These are phyloP conservation scores for Tribolium castaneum DNA, from an alignment of 1,140 invertebrate species.

Conservation along the genomic window DNA sequence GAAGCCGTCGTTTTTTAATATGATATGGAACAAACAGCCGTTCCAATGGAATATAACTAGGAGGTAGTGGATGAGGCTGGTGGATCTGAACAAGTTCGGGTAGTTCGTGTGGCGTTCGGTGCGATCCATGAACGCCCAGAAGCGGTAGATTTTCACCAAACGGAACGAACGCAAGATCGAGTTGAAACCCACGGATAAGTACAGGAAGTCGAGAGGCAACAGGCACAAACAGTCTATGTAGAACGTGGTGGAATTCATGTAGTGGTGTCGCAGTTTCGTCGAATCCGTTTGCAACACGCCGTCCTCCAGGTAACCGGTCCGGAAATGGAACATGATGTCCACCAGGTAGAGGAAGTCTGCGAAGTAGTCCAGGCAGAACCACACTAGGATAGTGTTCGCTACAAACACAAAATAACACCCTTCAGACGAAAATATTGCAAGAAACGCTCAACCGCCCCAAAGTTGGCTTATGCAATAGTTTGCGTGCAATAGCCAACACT, in stretches of 20 bases:
- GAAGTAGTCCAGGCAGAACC: constrained; percentile 97
- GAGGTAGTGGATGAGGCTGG: constrained; percentile 94
- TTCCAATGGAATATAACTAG: constrained; percentile 99
- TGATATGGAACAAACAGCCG: constrained; percentile 96
- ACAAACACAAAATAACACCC: constrained; percentile 53
- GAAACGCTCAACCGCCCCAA: not conserved
- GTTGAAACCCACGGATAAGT: constrained; percentile 96
- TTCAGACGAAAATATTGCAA: too few relatives aligned
- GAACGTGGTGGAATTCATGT: constrained; percentile 98
- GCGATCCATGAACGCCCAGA: constrained; percentile 98
- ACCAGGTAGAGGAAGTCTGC: constrained; percentile 96
- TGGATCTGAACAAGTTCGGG: constrained; percentile 96
- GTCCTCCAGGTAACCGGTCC: constrained; percentile 96
- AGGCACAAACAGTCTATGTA: constrained; percentile 99
- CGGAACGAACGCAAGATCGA: constrained; percentile 96
- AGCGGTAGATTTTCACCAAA: constrained; percentile 93
- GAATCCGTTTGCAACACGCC: constrained; percentile 96
- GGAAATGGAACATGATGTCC: constrained; percentile 97
- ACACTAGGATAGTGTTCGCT: constrained; percentile 90
- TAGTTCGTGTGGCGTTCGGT: constrained; percentile 99
- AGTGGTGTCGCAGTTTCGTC: constrained; percentile 92
- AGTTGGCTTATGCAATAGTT: not conserved
- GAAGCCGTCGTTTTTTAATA: constrained; percentile 94
- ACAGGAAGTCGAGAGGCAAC: constrained; percentile 96
- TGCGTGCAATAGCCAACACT: not conserved